A percentile compares a stretch with the other conserved stretches of the same genome.
phyloP scores from a whole-genome alignment of 23 tunicate species.

The Styela plicata region DNA sequence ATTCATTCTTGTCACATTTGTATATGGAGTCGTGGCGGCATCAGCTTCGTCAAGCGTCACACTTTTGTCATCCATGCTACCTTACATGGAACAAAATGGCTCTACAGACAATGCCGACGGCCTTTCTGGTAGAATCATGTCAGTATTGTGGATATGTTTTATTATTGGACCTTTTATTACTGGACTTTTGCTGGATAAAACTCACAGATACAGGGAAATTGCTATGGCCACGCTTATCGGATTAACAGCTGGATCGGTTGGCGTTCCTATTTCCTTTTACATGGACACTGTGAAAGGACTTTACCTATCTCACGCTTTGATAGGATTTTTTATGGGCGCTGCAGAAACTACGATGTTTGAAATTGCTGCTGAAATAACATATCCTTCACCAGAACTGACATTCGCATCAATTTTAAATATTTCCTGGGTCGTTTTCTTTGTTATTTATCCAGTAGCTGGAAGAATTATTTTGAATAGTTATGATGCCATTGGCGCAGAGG shows the following conservation, averaged over 20 bases:
- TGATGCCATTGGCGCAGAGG: neutral
- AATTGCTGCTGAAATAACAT: constrained; percentile 58
- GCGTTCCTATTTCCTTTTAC: constrained; percentile 24
- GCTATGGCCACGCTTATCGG: constrained; percentile 39
- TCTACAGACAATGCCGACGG: constrained; percentile 5
- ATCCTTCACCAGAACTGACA: constrained; percentile 60
- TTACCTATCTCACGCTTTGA: constrained; percentile 29
- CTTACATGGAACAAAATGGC: neutral
- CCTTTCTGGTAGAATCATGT: constrained; percentile 39
- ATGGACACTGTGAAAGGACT: neutral
- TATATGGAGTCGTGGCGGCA: constrained; percentile 54
- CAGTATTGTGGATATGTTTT: constrained; percentile 40
- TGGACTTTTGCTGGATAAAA: constrained; percentile 36
- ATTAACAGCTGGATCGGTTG: constrained; percentile 34
- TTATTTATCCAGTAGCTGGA: constrained; percentile 43
- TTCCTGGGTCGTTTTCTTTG: constrained; percentile 62
- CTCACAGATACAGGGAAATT: constrained; percentile 21
- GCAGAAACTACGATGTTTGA: constrained; percentile 70
- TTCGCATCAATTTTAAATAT: constrained; percentile 45
- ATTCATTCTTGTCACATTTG: constrained; percentile 40
- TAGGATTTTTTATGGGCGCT: constrained; percentile 72
- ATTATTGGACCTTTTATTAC: constrained; percentile 43
- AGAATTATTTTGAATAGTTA: constrained; percentile 32
- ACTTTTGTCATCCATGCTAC: constrained; percentile 42
- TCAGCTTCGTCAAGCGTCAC: constrained; percentile 63